Base-by-base conservation (phyloP, 2,113 vertebrate genomes). In the Grammomys dolichurus region DNA sequence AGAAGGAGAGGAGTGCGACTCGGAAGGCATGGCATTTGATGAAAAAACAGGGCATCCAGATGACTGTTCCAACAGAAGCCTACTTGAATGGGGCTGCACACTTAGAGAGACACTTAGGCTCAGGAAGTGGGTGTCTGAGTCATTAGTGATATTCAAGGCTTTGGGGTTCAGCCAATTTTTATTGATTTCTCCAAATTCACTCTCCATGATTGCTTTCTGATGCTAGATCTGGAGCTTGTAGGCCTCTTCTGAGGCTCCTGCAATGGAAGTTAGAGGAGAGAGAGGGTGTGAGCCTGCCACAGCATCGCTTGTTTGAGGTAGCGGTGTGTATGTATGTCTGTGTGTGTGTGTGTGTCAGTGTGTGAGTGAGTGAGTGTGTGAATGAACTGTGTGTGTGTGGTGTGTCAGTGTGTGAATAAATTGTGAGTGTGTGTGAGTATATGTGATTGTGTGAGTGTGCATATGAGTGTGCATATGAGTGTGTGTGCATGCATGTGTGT, bases 251-350 rank as follows among this genome's bases (percentile, higher is more conserved):
- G 36, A 80, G 88, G 33, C 26, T 70, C 54, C 82, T 75, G 40
- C 26, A 4, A 4, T 22, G 2, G 12, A 22, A 26, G 33, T 22
- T 51, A 43, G 36, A 65, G 77, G 28, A 60, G 5, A 0, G 31
- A 54, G 20, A 7, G 28, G 13, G 0, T 2, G 0, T 0, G 0
- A 36, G 16, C 16, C 5, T 33, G 24, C 65, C 5, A 33, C 13
- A 33, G 43, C 31, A 24, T 88, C 0, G 0, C 33, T 76, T 33
- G 46, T 16, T 26, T 31, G 36, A 16, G 17, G 36, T 43, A 17
- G 17, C 10, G 5, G 51, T 58, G 33, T 56, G 78, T 13, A 33
- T 22, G 77, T 56, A 19, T 80, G 77, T 56, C n/a, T n/a, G 48
- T 80, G 77, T 54, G 28, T 78, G 76, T 19, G 17, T 36, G 48